Evolutionary conservation across 2,888 invertebrate genomes (phyloP).

Genomic region (Spatulosminthurus flaviceps): DNA sequence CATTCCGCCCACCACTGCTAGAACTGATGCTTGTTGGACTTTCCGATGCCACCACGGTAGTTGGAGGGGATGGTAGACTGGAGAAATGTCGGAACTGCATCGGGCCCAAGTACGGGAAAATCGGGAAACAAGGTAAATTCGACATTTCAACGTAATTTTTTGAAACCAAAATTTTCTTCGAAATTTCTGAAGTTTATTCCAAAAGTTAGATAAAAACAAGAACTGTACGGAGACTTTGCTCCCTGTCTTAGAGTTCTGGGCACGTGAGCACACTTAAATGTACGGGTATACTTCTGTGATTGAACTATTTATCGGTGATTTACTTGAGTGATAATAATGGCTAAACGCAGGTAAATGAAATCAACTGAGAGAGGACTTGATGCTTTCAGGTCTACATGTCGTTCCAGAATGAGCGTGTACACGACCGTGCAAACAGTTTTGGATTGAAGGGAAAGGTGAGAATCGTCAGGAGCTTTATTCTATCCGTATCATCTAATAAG

Average conservation of each 20-base stretch:
- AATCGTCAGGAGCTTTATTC: slow-evolving; percentile 9
- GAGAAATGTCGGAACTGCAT: slow-evolving; percentile 52
- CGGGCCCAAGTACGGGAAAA: slow-evolving; percentile 55
- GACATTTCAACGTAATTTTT: slow-evolving; percentile 54
- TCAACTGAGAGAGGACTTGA: neutral
- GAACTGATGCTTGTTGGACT: slow-evolving; percentile 19
- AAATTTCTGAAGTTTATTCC: too few species aligned
- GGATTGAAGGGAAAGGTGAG: slow-evolving; percentile 5
- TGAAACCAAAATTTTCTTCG: too few species aligned
- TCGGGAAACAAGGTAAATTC: slow-evolving; percentile 57
- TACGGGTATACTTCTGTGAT: too few species aligned
- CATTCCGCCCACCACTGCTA: slow-evolving; percentile 22
- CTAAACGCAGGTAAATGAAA: neutral
- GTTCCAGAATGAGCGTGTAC: neutral
- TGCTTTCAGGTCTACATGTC: slow-evolving; percentile 8
- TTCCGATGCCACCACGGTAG: slow-evolving; percentile 6
- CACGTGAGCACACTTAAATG: too few species aligned
- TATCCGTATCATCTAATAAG: slow-evolving; percentile 5
- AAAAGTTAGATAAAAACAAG: neutral
- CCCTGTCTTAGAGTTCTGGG: too few species aligned
- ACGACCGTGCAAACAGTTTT: neutral
- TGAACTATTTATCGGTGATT: too few species aligned
- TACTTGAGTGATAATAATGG: neutral
- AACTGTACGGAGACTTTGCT: too few species aligned
- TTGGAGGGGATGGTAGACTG: slow-evolving; percentile 32